Evolutionary conservation across 2,113 vertebrate species (phyloP).

Genomic region (Mirza zaza): DNA sequence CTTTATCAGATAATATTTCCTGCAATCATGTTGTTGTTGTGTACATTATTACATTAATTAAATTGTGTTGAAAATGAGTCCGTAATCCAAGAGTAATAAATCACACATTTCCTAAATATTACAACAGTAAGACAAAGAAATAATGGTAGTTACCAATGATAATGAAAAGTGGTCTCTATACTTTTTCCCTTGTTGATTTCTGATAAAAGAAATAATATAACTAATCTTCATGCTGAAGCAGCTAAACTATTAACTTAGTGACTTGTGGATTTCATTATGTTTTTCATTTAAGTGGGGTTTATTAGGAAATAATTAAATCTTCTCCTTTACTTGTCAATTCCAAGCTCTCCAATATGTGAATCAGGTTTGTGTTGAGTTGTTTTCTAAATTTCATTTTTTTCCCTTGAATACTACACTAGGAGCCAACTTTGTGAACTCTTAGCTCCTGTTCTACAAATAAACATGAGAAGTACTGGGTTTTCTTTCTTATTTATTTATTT

Average conservation of each 20-base stretch:
- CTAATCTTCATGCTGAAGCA: background rate
- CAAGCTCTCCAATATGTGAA: background rate
- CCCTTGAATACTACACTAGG: background rate
- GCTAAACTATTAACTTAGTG: constrained; percentile 8
- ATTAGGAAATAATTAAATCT: background rate
- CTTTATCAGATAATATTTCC: background rate
- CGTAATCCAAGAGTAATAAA: background rate
- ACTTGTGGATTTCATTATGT: constrained; percentile 17
- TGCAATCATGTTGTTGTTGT: background rate
- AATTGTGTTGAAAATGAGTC: background rate
- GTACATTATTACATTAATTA: background rate
- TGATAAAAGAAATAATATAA: constrained; percentile 24
- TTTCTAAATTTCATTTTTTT: background rate
- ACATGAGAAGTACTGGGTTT: constrained; percentile 2
- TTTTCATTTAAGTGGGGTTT: constrained; percentile 6
- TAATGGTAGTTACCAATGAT: background rate
- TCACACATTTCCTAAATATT: background rate
- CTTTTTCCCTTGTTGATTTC: constrained; percentile 20
- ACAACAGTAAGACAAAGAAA: background rate
- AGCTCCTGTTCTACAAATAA: background rate
- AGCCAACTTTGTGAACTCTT: background rate
- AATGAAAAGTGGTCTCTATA: background rate
- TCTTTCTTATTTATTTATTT: too few species aligned
- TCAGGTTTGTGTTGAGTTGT: background rate
- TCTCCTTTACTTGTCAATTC: background rate